Percentiles rank a stretch among this genome's conserved stretches.
Evolutionary conservation across 2,797 vertebrate genomes (phyloP).

Genomic region (Anabacerthia variegaticeps): DNA sequence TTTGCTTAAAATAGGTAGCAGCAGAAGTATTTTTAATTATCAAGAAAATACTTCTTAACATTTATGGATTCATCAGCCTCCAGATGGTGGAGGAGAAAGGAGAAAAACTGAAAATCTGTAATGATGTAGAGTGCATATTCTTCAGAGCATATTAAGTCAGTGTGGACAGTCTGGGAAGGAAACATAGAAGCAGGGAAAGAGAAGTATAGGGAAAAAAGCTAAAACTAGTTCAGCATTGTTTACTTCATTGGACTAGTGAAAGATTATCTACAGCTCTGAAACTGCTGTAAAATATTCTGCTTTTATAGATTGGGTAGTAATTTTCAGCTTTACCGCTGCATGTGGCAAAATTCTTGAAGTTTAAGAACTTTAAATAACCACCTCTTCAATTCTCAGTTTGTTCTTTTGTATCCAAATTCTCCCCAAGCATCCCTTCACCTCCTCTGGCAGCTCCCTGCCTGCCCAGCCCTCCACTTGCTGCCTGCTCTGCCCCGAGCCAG

Average conservation of each 20-base stretch:
- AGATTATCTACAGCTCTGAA: neutral
- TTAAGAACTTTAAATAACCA: neutral
- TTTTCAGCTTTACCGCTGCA: neutral
- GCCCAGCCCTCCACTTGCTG: neutral
- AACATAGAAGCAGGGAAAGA: neutral
- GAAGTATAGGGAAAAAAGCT: neutral
- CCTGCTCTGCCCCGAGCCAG: neutral
- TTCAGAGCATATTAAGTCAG: neutral
- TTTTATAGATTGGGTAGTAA: neutral
- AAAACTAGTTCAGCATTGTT: neutral
- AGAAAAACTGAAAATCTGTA: neutral
- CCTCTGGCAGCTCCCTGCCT: neutral
- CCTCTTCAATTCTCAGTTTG: neutral
- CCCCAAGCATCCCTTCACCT: neutral
- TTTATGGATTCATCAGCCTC: neutral
- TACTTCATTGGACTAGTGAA: neutral
- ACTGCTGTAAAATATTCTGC: neutral
- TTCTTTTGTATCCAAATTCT: neutral
- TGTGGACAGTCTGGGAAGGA: neutral
- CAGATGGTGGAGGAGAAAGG: neutral
- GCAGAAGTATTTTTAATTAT: neutral
- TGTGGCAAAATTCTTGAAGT: neutral
- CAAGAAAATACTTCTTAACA: neutral
- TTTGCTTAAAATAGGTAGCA: neutral
- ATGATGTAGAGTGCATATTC: neutral